Evolutionary conservation across 2,113 vertebrate genomes (phyloP), one percentile per base, ranked within the genome.

Genomic region (Trogon surrucura): DNA sequence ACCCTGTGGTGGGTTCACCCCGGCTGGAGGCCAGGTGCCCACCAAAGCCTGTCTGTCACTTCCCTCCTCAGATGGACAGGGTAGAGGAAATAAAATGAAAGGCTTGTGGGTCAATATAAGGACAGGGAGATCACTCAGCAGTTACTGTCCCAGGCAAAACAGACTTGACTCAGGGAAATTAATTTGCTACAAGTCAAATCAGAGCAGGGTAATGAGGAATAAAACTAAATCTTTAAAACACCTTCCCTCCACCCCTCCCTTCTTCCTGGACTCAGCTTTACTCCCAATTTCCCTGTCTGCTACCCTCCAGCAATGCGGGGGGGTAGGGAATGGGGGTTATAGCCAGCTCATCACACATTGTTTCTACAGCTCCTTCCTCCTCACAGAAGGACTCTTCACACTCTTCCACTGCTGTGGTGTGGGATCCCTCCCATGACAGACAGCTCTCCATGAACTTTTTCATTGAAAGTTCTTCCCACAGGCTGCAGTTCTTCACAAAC

Each of bases 391-490:
- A 71, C n/a, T 70, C 25, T 25, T 30, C 27, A 72, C 27, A 30
- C 23, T 38, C 34, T 71, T 29, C 19, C 13, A n/a, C 36, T 57
- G 36, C 51, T 72, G 27, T 32, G 36, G 9, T 26, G 7, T 29
- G 18, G 34, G 6, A 32, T 38, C 27, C 20, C 26, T 23, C 11
- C 45, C 45, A 62, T 6, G 10, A 11, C 15, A 10, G 26, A 29
- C 57, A 77, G n/a, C 30, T 11, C 9, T 75, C 17, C 44, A 25
- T 5, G 2, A 67, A 60, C 29, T 34, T 18, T 34, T 85, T 19
- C 57, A 38, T 17, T 1, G 1, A 23, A 34, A 10, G 44, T 58
- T 22, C 16, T 7, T 58, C 27, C 10, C 18, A 29, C 1, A 1
- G 29, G 51, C 11, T 41, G 25, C 29, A 85, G 29, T 10, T 13